Percentiles rank a stretch among this genome's conserved stretches.
These are phyloP conservation scores for Automeris io DNA, from an alignment of 2,888 invertebrate genomes.

Conservation along the genomic window DNA sequence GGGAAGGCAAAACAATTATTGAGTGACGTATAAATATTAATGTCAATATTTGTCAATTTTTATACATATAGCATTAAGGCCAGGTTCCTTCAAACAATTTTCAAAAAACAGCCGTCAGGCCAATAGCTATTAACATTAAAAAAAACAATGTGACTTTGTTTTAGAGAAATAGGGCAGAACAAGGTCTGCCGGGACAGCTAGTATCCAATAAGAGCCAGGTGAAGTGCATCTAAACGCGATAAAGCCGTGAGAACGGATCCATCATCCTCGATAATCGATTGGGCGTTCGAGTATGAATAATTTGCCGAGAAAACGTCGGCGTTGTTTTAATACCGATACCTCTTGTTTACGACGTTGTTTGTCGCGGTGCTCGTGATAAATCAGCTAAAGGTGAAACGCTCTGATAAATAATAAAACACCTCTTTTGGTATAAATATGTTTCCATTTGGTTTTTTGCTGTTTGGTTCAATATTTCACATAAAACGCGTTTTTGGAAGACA, in stretches of 20 bases:
- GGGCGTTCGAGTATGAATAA: constrained; percentile 38
- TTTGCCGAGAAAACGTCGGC: constrained; percentile 23
- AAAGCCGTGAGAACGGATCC: constrained; percentile 32
- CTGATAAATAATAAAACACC: constrained; percentile 8
- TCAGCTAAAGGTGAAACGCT: constrained; percentile 6
- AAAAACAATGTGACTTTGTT: no score
- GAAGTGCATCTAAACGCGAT: constrained; percentile 16
- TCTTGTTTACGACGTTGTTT: constrained; percentile 19
- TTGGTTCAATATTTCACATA: no score
- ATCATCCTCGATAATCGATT: constrained; percentile 49
- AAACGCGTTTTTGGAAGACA: no score
- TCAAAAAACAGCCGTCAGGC: no score
- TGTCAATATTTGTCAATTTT: no score
- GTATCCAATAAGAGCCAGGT: constrained; percentile 2
- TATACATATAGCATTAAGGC: no score
- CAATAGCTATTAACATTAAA: no score
- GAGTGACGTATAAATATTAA: no score
- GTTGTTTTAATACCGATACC: constrained; percentile 18
- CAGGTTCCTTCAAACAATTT: no score
- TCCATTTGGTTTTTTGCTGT: constrained; percentile 1
- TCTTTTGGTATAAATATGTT: neutral
- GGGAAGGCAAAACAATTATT: no score
- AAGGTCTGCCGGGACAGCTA: neutral
- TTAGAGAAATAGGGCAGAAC: no score
- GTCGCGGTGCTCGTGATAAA: constrained; percentile 15